Evolutionary conservation across 1,140 invertebrate genomes (phyloP), one percentile per base, ranked within the genome.

Genomic region (Eurosta solidaginis): DNA sequence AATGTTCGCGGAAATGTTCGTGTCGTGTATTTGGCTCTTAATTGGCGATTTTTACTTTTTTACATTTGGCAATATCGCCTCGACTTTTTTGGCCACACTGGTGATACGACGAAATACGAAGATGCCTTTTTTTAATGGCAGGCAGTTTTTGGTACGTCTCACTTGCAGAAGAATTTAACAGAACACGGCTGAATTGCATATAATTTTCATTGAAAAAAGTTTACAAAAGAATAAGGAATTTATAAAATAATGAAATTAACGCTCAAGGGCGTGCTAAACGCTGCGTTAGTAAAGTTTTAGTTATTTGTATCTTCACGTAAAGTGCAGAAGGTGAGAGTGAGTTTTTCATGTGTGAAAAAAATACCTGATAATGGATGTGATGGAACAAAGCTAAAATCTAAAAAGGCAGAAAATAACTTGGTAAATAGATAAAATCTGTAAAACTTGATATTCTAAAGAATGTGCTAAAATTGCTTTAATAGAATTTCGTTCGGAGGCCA

Each of bases 61-160:
- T n/a, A n/a, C n/a, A n/a, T n/a, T n/a, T n/a, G n/a, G n/a, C n/a
- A n/a, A n/a, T n/a, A n/a, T n/a, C n/a, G n/a, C n/a, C n/a, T n/a
- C n/a, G n/a, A n/a, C n/a, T n/a, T n/a, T n/a, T n/a, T 68, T 40
- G 59, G 29, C 3, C 17, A n/a, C 59, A 68, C 36, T 68, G 59
- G 0, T 0, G 7, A 2, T 7, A 42, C 59, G 59, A 68, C 36
- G 1, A 29, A 3, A 36, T 22, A 68, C 59, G 59, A 68, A 68
- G 59, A 17, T 54, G 52, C 40, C n/a, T 68, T 68, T 68, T 68
- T 68, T 68, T 68, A 40, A 68, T 68, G 59, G 59, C 59, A 40
- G 33, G 59, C 59, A 68, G 40, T 68, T 68, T 68, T 68, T 68
- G n/a, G 27, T 68, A 68, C 54, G 54, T 59, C 54, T 59, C 29